phyloP scores from a whole-genome alignment of 2,113 vertebrate species.

The Pangasianodon gigas region DNA sequence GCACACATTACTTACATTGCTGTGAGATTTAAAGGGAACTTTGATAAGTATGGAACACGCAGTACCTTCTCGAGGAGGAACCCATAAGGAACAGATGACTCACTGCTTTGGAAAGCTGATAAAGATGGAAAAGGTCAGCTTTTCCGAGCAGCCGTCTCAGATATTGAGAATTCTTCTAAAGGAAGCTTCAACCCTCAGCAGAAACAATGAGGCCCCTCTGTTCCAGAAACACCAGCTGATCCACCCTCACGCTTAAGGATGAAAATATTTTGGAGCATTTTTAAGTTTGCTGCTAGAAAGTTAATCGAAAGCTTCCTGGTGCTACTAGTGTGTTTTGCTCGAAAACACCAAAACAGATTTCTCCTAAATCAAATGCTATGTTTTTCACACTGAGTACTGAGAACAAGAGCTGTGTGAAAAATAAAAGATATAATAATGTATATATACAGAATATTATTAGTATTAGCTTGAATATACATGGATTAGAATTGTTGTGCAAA shows the following conservation, averaged over 20 bases:
- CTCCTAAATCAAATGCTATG: neutral
- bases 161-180: neutral
- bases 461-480: too few species aligned
- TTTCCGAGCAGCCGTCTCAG: neutral
- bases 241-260: neutral
- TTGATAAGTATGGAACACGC: neutral
- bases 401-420: neutral
- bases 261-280: neutral
- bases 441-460: too few species aligned
- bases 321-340: neutral
- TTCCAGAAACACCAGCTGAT: neutral
- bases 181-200: neutral
- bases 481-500: too few species aligned
- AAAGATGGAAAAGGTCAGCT: neutral
- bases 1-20: neutral
- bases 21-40: neutral
- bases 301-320: neutral
- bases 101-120: neutral
- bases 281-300: neutral
- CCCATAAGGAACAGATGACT: constrained; percentile 1
- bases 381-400: neutral
- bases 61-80: neutral
- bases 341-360: neutral
- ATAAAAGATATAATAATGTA: neutral
- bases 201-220: neutral